A percentile compares a stretch with the other conserved stretches of the same genome.
These are phyloP conservation scores for Drosophila obscura DNA, from an alignment of 1,140 invertebrate species.

Conservation along the genomic window DNA sequence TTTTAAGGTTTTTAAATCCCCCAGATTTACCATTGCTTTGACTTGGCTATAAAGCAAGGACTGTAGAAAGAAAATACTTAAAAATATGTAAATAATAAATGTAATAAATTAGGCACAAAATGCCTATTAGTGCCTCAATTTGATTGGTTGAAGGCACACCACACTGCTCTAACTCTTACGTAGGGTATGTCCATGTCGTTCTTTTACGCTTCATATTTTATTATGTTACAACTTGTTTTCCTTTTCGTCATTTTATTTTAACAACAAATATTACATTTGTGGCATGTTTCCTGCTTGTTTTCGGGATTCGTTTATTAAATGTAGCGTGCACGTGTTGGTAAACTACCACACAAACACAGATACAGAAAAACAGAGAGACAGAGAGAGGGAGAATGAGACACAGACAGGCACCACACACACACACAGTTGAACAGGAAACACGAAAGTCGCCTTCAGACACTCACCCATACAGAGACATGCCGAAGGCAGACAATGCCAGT, in stretches of 20 bases:
- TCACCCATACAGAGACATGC: conserved; percentile 30
- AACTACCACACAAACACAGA: conserved; percentile 53
- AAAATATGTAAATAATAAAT: too few species aligned
- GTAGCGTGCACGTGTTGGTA: conserved; percentile 75
- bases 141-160: too few species aligned
- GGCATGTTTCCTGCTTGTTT: conserved; percentile 70
- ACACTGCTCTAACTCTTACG: background rate
- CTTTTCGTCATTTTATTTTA: conserved; percentile 73
- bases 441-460: conserved; percentile 13
- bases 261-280: conserved; percentile 78
- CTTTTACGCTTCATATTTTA: conserved; percentile 26
- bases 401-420: conserved; percentile 31
- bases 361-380: conserved; percentile 1
- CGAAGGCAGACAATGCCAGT: conserved; percentile 65
- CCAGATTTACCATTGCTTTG: too few species aligned
- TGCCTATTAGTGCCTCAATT: too few species aligned
- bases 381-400: conserved; percentile 1
- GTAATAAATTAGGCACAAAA: too few species aligned
- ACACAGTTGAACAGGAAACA: conserved; percentile 18
- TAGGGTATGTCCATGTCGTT: conserved; percentile 29
- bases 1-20: too few species aligned
- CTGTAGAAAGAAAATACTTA: too few species aligned
- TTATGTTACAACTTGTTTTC: conserved; percentile 61
- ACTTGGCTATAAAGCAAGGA: too few species aligned
- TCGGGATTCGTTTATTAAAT: conserved; percentile 72